phyloP scores from a whole-genome alignment of 2,113 vertebrate species.

The Brachyistius frenatus region DNA sequence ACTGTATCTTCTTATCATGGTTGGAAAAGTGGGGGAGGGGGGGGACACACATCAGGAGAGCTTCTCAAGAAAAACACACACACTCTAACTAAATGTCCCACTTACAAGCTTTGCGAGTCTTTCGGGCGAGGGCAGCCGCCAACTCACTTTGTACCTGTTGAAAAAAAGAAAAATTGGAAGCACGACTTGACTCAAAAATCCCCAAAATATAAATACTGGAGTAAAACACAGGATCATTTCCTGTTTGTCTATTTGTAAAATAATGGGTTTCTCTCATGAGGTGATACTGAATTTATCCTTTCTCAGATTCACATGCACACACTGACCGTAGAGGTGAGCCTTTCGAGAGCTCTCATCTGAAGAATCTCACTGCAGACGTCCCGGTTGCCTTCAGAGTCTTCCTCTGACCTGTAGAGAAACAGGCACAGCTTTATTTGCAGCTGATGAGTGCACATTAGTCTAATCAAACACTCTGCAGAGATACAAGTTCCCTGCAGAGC shows the following conservation, averaged over 20 bases:
- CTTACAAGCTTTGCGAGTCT: constrained; percentile 96
- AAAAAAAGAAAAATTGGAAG: constrained; percentile 10
- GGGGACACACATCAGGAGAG: too few relatives aligned
- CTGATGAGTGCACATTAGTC: constrained; percentile 24
- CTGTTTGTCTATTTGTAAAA: background rate
- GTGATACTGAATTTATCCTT: background rate
- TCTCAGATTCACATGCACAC: constrained; percentile 16
- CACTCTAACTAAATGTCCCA: constrained; percentile 39
- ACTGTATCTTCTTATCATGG: too few relatives aligned
- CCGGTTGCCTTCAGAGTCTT: constrained; percentile 90
- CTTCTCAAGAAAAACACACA: background rate
- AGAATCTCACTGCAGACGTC: constrained; percentile 93
- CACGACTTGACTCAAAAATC: background rate
- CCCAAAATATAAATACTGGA: background rate
- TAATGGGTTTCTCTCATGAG: background rate
- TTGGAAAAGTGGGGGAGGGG: too few relatives aligned
- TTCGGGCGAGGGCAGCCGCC: constrained; percentile 93
- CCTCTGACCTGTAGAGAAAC: constrained; percentile 84
- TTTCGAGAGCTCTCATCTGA: constrained; percentile 90
- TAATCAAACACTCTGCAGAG: constrained; percentile 6
- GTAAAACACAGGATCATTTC: background rate
- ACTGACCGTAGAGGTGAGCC: constrained; percentile 91
- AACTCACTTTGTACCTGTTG: constrained; percentile 94
- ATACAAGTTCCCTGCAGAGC: constrained; percentile 9
- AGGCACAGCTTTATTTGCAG: constrained; percentile 22